phyloP scores from a whole-genome alignment of 2,888 invertebrate species.

The Drosophila paranaensis region DNA sequence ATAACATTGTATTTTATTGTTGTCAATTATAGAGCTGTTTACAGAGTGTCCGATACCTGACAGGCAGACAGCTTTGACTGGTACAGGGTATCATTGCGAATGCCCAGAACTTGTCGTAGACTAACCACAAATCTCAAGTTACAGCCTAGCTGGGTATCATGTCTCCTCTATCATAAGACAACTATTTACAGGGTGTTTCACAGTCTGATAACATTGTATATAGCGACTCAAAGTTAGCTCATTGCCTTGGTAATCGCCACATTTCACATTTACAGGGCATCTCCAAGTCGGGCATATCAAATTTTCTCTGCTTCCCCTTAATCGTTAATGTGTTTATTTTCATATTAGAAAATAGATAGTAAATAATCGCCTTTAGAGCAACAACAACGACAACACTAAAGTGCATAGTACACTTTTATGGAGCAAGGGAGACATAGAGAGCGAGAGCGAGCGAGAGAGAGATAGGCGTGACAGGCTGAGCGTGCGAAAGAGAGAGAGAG shows the following conservation, averaged over 20 bases:
- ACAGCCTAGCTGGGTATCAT: too few species aligned
- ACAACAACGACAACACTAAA: slow-evolving; percentile 22
- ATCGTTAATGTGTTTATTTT: slow-evolving; percentile 64
- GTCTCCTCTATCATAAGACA: not conserved
- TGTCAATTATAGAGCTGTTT: slow-evolving; percentile 35
- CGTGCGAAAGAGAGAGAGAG: not conserved
- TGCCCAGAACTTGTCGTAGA: not conserved
- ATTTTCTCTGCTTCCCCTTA: slow-evolving; percentile 8
- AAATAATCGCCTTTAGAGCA: slow-evolving; percentile 32
- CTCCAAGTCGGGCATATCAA: not conserved
- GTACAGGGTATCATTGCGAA: slow-evolving; percentile 11
- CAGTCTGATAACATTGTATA: not conserved
- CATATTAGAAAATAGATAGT: slow-evolving; percentile 69
- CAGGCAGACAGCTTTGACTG: slow-evolving; percentile 30
- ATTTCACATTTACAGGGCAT: not conserved
- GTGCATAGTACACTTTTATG: slow-evolving; percentile 68
- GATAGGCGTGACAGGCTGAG: not conserved
- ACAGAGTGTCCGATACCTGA: slow-evolving; percentile 30
- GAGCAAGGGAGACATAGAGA: slow-evolving; percentile 2
- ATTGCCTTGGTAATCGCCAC: not conserved
- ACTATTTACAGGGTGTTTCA: not conserved
- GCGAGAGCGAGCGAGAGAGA: not conserved
- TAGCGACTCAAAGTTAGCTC: not conserved
- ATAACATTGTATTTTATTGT: slow-evolving; percentile 20
- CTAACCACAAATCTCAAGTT: not conserved